These are phyloP conservation scores for Dendrocincla tyrannina DNA, from an alignment of 2,797 vertebrate genomes.

Conservation along the genomic window DNA sequence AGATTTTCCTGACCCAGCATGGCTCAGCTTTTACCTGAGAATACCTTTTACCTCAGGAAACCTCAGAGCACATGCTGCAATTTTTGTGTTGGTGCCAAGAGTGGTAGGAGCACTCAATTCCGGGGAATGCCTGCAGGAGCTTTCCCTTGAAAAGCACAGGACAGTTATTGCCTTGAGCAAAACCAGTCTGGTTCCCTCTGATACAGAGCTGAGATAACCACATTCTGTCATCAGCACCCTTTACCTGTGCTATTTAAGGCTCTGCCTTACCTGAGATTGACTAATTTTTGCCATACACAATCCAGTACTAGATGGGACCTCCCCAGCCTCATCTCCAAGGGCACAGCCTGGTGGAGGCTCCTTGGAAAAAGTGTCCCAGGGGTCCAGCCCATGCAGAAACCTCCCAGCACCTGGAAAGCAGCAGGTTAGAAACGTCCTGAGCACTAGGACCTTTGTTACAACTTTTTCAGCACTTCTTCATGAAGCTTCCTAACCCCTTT, in stretches of 20 bases:
- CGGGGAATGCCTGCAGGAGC: not conserved
- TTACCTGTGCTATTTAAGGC: not conserved
- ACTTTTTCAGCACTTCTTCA: not conserved
- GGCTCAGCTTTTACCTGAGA: constrained; percentile 2
- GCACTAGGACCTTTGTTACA: not conserved
- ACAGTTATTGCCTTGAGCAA: not conserved
- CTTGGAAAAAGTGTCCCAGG: not conserved
- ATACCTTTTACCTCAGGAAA: constrained; percentile 22
- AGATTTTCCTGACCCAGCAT: not conserved
- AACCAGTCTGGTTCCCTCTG: not conserved
- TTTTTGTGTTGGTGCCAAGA: not conserved
- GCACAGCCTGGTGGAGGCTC: not conserved
- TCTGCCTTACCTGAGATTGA: not conserved
- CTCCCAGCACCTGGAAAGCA: not conserved
- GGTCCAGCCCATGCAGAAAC: not conserved
- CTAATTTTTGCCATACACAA: accelerated
- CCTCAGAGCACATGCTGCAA: not conserved
- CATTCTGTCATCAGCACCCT: not conserved
- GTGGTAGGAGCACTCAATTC: not conserved
- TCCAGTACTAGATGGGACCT: not conserved
- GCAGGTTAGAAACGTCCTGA: not conserved
- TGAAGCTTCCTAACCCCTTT: not conserved
- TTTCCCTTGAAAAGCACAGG: not conserved
- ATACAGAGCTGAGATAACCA: not conserved
- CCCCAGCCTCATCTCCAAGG: not conserved